phyloP scores from a whole-genome alignment of 2,888 invertebrate genomes.

The Corbicula japonica region DNA sequence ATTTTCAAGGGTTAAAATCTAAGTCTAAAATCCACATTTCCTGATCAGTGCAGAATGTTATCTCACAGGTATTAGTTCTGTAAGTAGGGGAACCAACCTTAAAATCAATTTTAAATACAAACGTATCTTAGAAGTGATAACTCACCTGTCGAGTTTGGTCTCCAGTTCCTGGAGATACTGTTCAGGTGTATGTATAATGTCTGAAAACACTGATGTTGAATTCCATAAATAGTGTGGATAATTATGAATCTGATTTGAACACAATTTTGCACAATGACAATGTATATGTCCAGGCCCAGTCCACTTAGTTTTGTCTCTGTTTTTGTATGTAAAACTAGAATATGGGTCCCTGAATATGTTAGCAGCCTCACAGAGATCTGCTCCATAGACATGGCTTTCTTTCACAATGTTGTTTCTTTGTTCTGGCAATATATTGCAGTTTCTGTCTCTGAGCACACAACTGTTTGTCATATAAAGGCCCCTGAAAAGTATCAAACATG shows the following conservation, averaged over 20 bases:
- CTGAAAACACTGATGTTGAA: constrained; percentile 87
- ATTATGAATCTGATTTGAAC: constrained; percentile 78
- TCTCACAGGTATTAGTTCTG: no score
- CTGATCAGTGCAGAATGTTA: no score
- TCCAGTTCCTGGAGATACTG: constrained; percentile 89
- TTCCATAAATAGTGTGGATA: constrained; percentile 87
- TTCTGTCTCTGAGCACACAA: constrained; percentile 88
- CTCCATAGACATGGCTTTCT: constrained; percentile 94
- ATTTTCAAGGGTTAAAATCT: no score
- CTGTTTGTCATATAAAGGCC: constrained; percentile 87
- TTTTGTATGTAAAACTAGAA: constrained; percentile 70
- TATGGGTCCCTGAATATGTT: constrained; percentile 86
- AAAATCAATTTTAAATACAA: no score
- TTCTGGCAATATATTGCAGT: constrained; percentile 89
- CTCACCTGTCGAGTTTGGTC: constrained; percentile 88
- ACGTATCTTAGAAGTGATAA: no score
- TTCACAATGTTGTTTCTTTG: constrained; percentile 92
- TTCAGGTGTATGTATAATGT: constrained; percentile 89
- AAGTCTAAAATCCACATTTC: no score
- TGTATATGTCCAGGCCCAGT: constrained; percentile 88
- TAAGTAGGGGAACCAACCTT: no score
- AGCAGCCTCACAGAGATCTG: constrained; percentile 92
- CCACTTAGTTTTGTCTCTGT: constrained; percentile 83
- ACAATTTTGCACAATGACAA: constrained; percentile 87
- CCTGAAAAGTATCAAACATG: no score